These are phyloP conservation scores for Cryptotermes secundus DNA, from an alignment of 1,140 invertebrate species.

Conservation along the genomic window DNA sequence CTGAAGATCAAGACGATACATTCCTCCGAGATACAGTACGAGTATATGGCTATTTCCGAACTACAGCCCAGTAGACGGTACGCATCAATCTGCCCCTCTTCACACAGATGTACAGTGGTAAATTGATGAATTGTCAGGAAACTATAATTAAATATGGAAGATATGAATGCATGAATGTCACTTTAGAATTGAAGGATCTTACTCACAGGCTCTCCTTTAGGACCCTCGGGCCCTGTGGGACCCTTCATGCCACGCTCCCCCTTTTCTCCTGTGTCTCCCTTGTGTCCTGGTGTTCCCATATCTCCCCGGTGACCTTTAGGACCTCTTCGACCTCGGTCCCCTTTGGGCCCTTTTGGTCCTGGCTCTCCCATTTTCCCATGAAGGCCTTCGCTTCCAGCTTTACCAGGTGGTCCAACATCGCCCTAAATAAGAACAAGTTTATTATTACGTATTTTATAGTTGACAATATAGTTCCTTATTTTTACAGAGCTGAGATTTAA, in stretches of 20 bases:
- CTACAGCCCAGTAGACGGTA: too few relatives aligned
- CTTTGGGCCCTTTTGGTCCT: slow-evolving; percentile 65
- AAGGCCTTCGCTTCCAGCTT: slow-evolving; percentile 56
- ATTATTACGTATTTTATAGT: too few relatives aligned
- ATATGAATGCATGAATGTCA: slow-evolving; percentile 4
- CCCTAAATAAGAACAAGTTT: slow-evolving; percentile 57
- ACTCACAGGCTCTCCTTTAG: slow-evolving; percentile 64
- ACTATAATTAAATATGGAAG: too few relatives aligned
- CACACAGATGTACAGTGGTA: too few relatives aligned
- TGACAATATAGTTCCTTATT: neutral
- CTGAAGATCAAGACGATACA: too few relatives aligned
- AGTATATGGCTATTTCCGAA: too few relatives aligned
- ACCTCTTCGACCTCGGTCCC: slow-evolving; percentile 67
- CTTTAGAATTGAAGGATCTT: slow-evolving; percentile 4
- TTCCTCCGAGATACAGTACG: too few relatives aligned
- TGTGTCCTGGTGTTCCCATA: slow-evolving; percentile 63
- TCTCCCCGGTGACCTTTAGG: slow-evolving; percentile 73
- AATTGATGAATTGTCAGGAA: too few relatives aligned
- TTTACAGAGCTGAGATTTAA: neutral
- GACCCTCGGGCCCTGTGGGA: slow-evolving; percentile 58
- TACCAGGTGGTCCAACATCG: slow-evolving; percentile 67
- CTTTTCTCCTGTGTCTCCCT: slow-evolving; percentile 71
- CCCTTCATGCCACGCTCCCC: slow-evolving; percentile 66
- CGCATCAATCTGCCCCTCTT: too few relatives aligned
- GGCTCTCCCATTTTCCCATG: slow-evolving; percentile 61